A percentile compares a stretch with the other conserved stretches of the same genome.
Conservation (phyloP, 2,888 invertebrate species). For the Labia minor region DNA sequence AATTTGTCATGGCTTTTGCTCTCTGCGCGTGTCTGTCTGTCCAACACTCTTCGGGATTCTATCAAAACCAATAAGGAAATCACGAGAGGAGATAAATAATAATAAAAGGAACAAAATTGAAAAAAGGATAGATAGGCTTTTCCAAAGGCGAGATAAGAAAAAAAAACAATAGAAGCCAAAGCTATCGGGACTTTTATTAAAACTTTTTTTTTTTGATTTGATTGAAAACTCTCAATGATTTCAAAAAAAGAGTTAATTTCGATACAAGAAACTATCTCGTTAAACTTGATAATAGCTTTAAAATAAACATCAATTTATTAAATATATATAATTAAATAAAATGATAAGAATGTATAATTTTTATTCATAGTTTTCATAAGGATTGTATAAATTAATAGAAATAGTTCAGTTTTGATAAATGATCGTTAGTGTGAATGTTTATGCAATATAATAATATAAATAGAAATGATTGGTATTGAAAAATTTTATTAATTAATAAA, state of each 20-base stretch:
- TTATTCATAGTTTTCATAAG: too few relatives aligned
- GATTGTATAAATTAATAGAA: too few relatives aligned
- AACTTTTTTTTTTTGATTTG: background rate
- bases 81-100: slow-evolving; percentile 4
- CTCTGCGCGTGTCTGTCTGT: background rate
- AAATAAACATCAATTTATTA: too few relatives aligned
- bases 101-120: background rate
- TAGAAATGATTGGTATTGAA: too few relatives aligned
- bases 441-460: too few relatives aligned
- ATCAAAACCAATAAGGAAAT: slow-evolving; percentile 13
- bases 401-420: too few relatives aligned
- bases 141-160: background rate
- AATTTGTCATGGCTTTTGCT: background rate
- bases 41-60: background rate
- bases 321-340: too few relatives aligned
- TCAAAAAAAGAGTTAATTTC: background rate
- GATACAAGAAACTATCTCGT: background rate
- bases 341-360: too few relatives aligned
- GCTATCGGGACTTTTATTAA: background rate
- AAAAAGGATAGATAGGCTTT: background rate
- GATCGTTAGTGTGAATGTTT: too few relatives aligned
- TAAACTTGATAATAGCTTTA: too few relatives aligned
- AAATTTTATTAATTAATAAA: too few relatives aligned
- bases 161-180: background rate
- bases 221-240: background rate